Percentiles rank a stretch among this genome's conserved stretches.
Conservation (phyloP, 2,113 vertebrate species). For the Oreochromis tanganicae region DNA sequence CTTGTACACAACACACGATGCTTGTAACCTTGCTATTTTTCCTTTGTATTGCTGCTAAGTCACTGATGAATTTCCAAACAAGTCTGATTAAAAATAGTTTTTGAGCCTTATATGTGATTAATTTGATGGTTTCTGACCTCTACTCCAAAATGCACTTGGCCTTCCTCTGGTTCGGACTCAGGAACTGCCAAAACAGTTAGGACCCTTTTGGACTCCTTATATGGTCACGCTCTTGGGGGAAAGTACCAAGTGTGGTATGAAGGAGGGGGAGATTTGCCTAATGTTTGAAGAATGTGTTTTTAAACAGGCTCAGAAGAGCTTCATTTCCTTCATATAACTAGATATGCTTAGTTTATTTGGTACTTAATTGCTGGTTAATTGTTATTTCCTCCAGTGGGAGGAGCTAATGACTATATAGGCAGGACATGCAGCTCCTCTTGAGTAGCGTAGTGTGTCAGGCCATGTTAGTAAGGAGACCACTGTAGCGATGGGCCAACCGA, state of each 20-base stretch:
- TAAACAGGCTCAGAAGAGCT: background rate
- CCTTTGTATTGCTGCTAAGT: background rate
- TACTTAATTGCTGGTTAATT: background rate
- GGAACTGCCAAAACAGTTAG: background rate
- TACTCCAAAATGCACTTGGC: background rate
- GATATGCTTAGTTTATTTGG: background rate
- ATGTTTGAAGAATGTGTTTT: background rate
- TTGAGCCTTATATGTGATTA: background rate
- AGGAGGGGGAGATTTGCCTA: background rate
- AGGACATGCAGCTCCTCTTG: background rate
- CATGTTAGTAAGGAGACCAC: background rate
- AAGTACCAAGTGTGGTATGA: background rate
- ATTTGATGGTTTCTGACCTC: background rate
- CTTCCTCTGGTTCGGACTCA: background rate
- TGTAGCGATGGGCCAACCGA: background rate
- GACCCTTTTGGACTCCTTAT: background rate
- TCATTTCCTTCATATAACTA: background rate
- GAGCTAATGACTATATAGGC: background rate
- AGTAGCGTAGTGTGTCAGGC: background rate
- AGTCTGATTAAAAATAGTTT: background rate
- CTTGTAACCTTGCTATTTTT: background rate
- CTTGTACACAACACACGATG: background rate
- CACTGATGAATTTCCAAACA: background rate
- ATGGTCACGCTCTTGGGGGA: background rate
- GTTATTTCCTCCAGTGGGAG: background rate